Conservation (phyloP, 2,888 invertebrate species). For the Caradrina kadenii region DNA sequence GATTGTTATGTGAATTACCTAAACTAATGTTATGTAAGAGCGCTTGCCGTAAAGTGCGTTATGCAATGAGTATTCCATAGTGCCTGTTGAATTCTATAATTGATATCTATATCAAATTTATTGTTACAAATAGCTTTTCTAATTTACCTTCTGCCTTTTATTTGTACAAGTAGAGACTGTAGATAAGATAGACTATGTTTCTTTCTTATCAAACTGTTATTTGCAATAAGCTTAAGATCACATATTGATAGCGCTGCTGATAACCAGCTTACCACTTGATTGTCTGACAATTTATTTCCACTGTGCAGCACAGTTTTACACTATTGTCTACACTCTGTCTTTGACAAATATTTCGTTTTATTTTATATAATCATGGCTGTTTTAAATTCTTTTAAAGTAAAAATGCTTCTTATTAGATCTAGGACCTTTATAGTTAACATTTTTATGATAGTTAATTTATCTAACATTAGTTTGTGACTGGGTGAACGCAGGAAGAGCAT, state of each 20-base stretch:
- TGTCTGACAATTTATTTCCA: constrained; percentile 74
- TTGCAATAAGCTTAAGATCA: constrained; percentile 87
- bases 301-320: constrained; percentile 80
- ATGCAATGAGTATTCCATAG: constrained; percentile 10
- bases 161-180: constrained; percentile 76
- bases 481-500: constrained; percentile 71
- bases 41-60: constrained; percentile 9
- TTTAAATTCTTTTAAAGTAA: constrained; percentile 77
- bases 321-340: constrained; percentile 72
- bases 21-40: constrained; percentile 19
- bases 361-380: constrained; percentile 79
- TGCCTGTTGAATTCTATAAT: constrained; percentile 19
- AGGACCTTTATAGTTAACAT: constrained; percentile 82
- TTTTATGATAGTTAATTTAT: constrained; percentile 74
- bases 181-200: constrained; percentile 85
- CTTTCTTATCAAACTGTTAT: constrained; percentile 85
- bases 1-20: constrained; percentile 8
- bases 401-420: constrained; percentile 81
- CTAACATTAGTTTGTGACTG: constrained; percentile 81
- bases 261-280: constrained; percentile 79
- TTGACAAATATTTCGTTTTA: constrained; percentile 65
- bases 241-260: constrained; percentile 84
- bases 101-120: constrained; percentile 43
- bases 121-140: constrained; percentile 47
- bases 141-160: constrained; percentile 63